Evolutionary conservation across 2,888 invertebrate species (phyloP), one percentile per base, ranked within the genome.

Genomic region (Brassicogethes aeneus): DNA sequence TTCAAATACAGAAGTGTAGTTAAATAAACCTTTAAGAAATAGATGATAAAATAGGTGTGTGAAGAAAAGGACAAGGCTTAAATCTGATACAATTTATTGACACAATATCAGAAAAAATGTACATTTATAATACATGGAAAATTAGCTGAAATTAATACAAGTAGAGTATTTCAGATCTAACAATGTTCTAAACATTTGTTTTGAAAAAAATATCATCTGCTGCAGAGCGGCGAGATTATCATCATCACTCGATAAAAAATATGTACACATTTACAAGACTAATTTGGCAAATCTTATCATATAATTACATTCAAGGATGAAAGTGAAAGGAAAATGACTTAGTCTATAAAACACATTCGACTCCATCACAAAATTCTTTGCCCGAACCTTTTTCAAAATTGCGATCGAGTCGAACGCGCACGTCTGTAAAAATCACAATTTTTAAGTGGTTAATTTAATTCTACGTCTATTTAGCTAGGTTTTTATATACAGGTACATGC

Each of bases 241-340:
- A n/a, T n/a, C n/a, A n/a, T n/a, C n/a, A n/a, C n/a, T n/a, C n/a
- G n/a, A 43, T 51, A 48, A 54, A 54, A 55, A 51, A 48, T 57
- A 59, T 58, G 45, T 57, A 59, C 56, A 58, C 45, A 52, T 59
- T 53, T 60, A 60, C 58, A 57, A 46, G 40, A 50, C 54, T 59
- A 58, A 55, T 59, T 59, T 59, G 58, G 58, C 59, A 55, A 53
- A 7, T 23, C 23, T 46, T 46, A 45, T 47, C 48, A 42, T 41
- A 48, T 44, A 43, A 47, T 40, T 50, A 46, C 49, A 52, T 47
- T 48, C 41, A 43, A 46, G 29, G 42, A 47, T 40, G 41, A 46
- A 40, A 43, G 43, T 29, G 16, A 36, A 23, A 37, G 44, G 41
- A 47, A 42, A 7, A 36, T 15, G 37, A 33, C 38, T 47, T 39